Evolutionary conservation across 2,888 invertebrate species (phyloP), one percentile per base, ranked within the genome.

Genomic region (Drosophila prostipennis): DNA sequence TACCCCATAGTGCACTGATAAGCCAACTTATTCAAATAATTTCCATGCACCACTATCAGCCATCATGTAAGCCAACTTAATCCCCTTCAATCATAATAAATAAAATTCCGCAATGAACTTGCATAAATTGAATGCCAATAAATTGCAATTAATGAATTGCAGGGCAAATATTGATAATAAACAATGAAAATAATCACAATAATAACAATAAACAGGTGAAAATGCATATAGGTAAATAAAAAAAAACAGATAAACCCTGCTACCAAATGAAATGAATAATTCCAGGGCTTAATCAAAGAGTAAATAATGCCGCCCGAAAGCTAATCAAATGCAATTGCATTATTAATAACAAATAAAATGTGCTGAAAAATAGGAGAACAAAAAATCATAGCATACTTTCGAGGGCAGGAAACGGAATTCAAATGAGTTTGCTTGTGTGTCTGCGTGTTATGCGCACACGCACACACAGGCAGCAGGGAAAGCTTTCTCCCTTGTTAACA

Each of bases 401-500:
- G 52, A 48, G 86, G 76, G 85, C 80, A 54, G 19, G 61, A 63
- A 19, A 29, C 37, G 40, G 71, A 68, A 54, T 51, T 37, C 42
- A 71, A 68, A 75, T 68, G 70, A 74, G 78, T 78, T 77, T 75
- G 76, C 73, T 71, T 75, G 76, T 61, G 69, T 60, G 56, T 76
- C 76, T 77, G 80, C 80, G 79, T 72, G 81, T 79, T 83, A 78
- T 81, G 76, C 86, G 89, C 61, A 65, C 65, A 59, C 59, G 60
- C 53, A 52, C 16, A 69, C 65, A 71, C 49, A 60, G 64, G 63
- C 32, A 64, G 8, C 55, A 63, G 68, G 76, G 71, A 78, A 77
- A 83, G 86, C 78, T 74, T 72, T 78, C 75, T 64, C 68, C 75
- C 84, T 83, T 86, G 85, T 86, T 88, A 83, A 86, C 86, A 86